Evolutionary conservation across 2,797 vertebrate species (phyloP), one percentile per base, ranked within the genome.

Genomic region (Bothrops alternatus): DNA sequence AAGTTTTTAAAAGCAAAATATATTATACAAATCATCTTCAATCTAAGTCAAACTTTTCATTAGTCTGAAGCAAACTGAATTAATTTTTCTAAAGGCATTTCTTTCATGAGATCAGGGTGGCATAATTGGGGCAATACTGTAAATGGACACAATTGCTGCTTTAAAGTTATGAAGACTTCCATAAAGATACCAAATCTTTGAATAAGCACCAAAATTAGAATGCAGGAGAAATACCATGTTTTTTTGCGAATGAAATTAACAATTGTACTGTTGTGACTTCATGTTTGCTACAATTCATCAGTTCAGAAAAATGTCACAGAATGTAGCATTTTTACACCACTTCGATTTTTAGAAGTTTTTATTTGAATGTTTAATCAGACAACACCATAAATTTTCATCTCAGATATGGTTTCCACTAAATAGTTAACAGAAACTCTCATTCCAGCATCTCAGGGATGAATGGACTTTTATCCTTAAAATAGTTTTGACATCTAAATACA

Each of bases 41-140:
- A 28, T n/a, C 12, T 90, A 56, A 60, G 65, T 14, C 25, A 50
- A 25, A 60, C 73, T 60, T 5, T 78, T 90, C 63, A 86, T 91
- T 96, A 26, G 18, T 92, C 90, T 93, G 94, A 94, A 96, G 93
- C 88, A 95, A 95, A 92, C 28, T 78, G 92, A 96, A 60, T 85
- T 90, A 93, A 95, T 95, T 95, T 95, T 94, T 92, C 93, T 95
- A 94, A 88, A 89, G 93, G 87, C 93, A 95, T 96, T 90, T 95
- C 90, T 95, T 96, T 93, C 92, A 93, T 92, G 93, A 96, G 89
- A 96, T 95, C 96, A 94, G 93, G 94, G 92, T 93, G 92, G 90
- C 90, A 94, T 95, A 96, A 96, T 91, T 96, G 93, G 95, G 96
- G 91, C 93, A 90, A 95, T 96, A 95, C 96, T 94, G 88, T 92